A percentile compares a stretch with the other conserved stretches of the same genome.
Evolutionary conservation across 2,797 vertebrate genomes (phyloP).

Genomic region (Rhynchonycteris naso): DNA sequence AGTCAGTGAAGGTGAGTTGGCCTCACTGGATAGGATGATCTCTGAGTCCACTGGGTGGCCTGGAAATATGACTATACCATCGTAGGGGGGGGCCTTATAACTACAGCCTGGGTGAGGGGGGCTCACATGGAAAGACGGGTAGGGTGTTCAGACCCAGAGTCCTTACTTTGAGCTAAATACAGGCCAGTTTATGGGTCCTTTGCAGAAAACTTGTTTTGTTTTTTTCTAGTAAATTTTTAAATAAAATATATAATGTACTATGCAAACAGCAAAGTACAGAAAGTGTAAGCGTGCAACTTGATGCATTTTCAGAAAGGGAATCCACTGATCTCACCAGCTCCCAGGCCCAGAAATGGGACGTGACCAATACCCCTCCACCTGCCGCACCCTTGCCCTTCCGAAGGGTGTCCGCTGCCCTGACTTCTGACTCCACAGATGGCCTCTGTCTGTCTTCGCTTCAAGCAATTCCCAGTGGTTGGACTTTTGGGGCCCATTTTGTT

Average conservation of each 20-base stretch:
- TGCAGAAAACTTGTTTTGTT: neutral
- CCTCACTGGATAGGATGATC: neutral
- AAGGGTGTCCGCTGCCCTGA: neutral
- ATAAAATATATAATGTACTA: neutral
- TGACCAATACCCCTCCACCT: rapidly evolving
- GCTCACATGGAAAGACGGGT: rapidly evolving
- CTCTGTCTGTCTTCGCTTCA: rapidly evolving
- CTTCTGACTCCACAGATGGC: neutral
- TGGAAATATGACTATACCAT: too few relatives aligned
- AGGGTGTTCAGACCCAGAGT: neutral
- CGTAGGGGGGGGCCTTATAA: neutral
- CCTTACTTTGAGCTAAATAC: neutral
- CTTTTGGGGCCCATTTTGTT: neutral
- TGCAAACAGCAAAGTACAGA: neutral
- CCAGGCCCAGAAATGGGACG: neutral
- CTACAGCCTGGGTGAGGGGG: neutral
- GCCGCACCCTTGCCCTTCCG: neutral
- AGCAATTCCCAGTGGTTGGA: neutral
- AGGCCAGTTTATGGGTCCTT: neutral
- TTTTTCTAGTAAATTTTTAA: neutral
- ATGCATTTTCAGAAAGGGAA: neutral
- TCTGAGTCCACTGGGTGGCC: neutral
- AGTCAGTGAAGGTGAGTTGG: neutral
- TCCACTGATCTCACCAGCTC: neutral
- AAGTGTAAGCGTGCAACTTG: neutral